Conservation (phyloP, 2,113 vertebrate species). For the Leiothrix lutea region DNA sequence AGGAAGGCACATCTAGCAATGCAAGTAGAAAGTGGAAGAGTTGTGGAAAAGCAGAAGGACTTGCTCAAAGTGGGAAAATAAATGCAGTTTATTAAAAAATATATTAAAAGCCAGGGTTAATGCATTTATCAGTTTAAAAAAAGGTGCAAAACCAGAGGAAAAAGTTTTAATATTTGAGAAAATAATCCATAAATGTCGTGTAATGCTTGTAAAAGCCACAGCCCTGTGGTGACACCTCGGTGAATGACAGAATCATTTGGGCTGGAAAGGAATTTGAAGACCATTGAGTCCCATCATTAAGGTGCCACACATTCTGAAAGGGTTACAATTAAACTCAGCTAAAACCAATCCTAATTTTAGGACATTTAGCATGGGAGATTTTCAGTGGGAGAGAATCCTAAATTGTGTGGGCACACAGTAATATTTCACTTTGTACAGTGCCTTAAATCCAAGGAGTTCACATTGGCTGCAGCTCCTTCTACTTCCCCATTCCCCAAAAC, state of each 20-base stretch:
- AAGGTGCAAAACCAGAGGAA: not conserved
- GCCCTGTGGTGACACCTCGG: not conserved
- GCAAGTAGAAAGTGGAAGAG: not conserved
- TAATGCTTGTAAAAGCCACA: not conserved
- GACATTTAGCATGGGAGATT: conserved; percentile 25
- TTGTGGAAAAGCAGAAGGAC: not conserved
- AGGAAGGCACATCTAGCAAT: not conserved
- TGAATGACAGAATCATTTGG: not conserved
- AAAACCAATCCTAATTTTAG: conserved; percentile 53
- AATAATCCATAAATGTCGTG: not conserved
- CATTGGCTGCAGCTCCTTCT: not conserved
- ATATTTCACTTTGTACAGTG: not conserved
- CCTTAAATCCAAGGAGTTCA: not conserved
- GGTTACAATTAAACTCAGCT: conserved; percentile 29
- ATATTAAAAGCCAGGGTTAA: not conserved
- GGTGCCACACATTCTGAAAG: conserved; percentile 1
- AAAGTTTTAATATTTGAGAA: not conserved
- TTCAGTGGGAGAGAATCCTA: not conserved
- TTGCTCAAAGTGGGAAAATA: not conserved
- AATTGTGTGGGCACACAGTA: not conserved
- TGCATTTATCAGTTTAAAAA: not conserved
- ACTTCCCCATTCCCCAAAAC: not conserved
- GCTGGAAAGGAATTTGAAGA: not conserved
- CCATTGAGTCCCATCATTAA: not conserved
- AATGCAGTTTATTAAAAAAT: not conserved